Base-by-base conservation (phyloP, 2,113 vertebrate species). In the Hyperopisus bebe region DNA sequence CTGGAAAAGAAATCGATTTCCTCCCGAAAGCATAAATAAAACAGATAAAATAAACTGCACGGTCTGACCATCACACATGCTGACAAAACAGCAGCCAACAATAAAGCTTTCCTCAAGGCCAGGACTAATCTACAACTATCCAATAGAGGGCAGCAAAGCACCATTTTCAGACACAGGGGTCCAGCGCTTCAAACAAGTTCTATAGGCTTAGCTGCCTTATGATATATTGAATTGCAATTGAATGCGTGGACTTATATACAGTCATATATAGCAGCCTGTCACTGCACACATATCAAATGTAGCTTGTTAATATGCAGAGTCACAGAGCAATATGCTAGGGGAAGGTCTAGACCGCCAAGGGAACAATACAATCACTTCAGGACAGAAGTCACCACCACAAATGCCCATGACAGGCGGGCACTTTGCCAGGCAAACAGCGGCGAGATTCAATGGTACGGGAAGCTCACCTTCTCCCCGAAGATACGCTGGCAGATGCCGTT, bases 401-500 rank as follows among this genome's bases (percentile, higher is more conserved):
- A 77, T 17, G 70, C 35, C 70, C 15, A 66, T 11, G n/a, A 27
- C n/a, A 11, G 10, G n/a, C 3, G 9, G 62, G 35, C 42, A 80
- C 39, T 5, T 80, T 35, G 11, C 2, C 74, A 80, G 74, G 4
- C 15, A 19, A 19, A 17, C 27, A 7, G 13, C 13, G 6, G 39
- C 4, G 8, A 47, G 39, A 11, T 27, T 87, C 13, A 8, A 35
- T 1, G 13, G n/a, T 17, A 19, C 6, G 17, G 47, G 27, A 53
- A 51, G 48, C 94, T 92, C 93, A 99, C 98, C 98, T 99, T 99
- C 95, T 99, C 98, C 85, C 98, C 98, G 0, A 99, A 99, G 95
- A 99, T 99, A 94, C 98, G 95, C 94, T 99, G 98, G 94, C 98
- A 99, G 96, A 99, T 99, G 53, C 98, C 98, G 0, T 99, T 99